phyloP scores from a whole-genome alignment of 2,888 invertebrate genomes.

The Synergus laeviventris region DNA sequence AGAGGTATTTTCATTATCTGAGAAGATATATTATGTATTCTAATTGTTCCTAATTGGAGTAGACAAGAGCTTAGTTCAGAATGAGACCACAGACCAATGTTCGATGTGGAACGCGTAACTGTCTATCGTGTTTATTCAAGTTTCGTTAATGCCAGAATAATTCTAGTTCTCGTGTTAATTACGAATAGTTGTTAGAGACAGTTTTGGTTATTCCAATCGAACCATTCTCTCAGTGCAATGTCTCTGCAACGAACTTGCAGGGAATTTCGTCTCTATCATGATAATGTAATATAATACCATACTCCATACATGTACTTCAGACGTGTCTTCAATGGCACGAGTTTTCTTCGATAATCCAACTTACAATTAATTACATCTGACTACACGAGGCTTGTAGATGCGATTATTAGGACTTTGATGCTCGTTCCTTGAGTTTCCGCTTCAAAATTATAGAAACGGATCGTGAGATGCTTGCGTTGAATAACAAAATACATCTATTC shows the following conservation, averaged over 20 bases:
- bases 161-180: neutral
- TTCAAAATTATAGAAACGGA: neutral
- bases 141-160: neutral
- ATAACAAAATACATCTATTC: neutral
- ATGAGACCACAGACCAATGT: neutral
- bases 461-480: neutral
- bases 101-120: neutral
- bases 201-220: neutral
- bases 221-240: neutral
- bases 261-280: neutral
- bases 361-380: neutral
- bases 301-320: neutral
- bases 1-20: neutral
- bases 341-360: neutral
- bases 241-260: neutral
- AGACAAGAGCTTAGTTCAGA: neutral
- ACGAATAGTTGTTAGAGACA: neutral
- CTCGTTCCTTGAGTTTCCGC: neutral
- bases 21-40: neutral
- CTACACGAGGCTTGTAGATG: neutral
- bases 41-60: neutral
- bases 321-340: neutral
- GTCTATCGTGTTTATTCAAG: neutral
- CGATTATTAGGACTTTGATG: neutral
- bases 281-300: neutral